These are phyloP conservation scores for Heteropelma amictum DNA, from an alignment of 2,888 invertebrate species.

Conservation along the genomic window DNA sequence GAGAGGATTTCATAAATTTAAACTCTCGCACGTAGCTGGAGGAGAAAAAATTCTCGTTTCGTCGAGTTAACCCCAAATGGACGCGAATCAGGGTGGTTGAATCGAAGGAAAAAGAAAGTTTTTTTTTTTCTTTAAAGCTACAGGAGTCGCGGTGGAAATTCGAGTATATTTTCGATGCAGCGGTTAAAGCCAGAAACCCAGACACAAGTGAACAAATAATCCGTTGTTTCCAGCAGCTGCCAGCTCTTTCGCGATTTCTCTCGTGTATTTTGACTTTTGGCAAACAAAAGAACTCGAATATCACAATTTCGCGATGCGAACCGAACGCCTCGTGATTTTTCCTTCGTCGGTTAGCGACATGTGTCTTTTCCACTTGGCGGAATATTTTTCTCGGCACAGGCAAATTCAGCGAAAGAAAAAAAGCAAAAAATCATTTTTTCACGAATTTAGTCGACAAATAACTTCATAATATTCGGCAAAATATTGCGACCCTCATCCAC, in stretches of 20 bases:
- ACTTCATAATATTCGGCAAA: neutral
- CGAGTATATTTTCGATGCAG: constrained; percentile 68
- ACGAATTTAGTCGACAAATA: neutral
- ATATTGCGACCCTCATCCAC: neutral
- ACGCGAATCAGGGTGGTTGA: constrained; percentile 32
- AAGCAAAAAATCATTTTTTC: neutral
- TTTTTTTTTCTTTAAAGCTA: too few species aligned
- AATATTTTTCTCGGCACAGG: too few species aligned
- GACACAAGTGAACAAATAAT: constrained; percentile 69
- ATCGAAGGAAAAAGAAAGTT: constrained; percentile 25
- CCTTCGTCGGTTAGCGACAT: too few species aligned
- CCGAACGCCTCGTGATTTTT: too few species aligned
- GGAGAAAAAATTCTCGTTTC: neutral
- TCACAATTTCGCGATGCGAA: neutral
- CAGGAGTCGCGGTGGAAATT: constrained; percentile 58
- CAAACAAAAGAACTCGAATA: neutral
- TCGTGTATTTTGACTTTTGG: neutral
- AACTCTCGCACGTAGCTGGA: neutral
- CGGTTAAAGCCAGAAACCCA: constrained; percentile 54
- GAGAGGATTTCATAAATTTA: neutral
- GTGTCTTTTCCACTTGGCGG: too few species aligned
- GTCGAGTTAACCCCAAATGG: neutral
- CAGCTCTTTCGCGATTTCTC: constrained; percentile 20
- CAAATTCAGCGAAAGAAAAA: neutral
- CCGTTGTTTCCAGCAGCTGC: constrained; percentile 55